Evolutionary conservation across 1,140 invertebrate genomes (phyloP), one percentile per base, ranked within the genome.

Genomic region (Drosophila fuyamai): DNA sequence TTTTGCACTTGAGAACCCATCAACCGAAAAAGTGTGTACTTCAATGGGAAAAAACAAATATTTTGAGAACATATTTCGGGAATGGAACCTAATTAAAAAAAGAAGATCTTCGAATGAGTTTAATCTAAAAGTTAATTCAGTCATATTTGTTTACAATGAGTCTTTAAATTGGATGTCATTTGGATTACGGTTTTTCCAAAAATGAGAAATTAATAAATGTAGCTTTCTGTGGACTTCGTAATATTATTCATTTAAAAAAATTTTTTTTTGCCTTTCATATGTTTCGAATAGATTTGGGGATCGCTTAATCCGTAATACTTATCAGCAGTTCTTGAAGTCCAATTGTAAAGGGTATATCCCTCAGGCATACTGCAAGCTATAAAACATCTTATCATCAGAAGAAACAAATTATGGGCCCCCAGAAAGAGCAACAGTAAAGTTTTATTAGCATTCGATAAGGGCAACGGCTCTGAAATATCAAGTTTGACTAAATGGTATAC

Each of bases 1-100:
- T 54, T 61, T 72, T 77, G 62, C 71, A 76, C 72, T 76, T 61
- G 43, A 54, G 50, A 61, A 74, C 51, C 29, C 44, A 63, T 70
- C 70, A 54, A 6, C 43, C 14, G 13, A 43, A 63, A 41, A 43
- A 55, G 58, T 54, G 36, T 50, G 63, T 47, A 58, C 76, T 79
- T 63, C 29, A 41, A 6, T 35, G 38, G 12, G 36, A 32, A 36
- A n/a, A 23, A 1, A 10, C 16, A 29, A 66, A 48, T 29, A 23
- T 65, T 32, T 29, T 23, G 38, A 59, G 54, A 41, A 29, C 58
- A 23, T 43, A 35, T 32, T 29, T 63, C 13, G 12, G 23, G 12
- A n/a, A 32, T 40, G 47, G 23, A 61, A 29, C 35, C 32, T 56
- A 8, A 32, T 32, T 8, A 8, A 8, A 32, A 32, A 32, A 7